A percentile compares a stretch with the other conserved stretches of the same genome.
Evolutionary conservation across 2,888 invertebrate genomes (phyloP).

Genomic region (Dorcus hopei): DNA sequence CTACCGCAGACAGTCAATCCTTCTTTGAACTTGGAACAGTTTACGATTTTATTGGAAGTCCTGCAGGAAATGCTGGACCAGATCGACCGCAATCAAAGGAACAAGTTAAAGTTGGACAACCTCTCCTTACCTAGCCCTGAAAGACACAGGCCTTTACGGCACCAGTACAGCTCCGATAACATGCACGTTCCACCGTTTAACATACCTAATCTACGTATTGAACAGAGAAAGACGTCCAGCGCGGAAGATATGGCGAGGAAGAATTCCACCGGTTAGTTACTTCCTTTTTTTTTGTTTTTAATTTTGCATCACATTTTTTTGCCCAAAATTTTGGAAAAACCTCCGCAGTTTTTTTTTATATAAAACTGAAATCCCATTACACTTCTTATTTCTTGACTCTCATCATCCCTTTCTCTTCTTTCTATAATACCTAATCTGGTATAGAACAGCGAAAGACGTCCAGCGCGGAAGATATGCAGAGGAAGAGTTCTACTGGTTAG

Average conservation of each 20-base stretch:
- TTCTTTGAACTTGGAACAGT: constrained; percentile 77
- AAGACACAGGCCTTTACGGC: constrained; percentile 69
- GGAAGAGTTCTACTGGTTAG: constrained; percentile 77
- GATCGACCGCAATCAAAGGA: constrained; percentile 83
- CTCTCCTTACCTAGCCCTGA: constrained; percentile 73
- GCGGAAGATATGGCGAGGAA: constrained; percentile 90
- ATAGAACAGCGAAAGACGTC: constrained; percentile 86
- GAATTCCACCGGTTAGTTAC: constrained; percentile 69
- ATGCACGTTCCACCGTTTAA: constrained; percentile 81
- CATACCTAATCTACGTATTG: constrained; percentile 83
- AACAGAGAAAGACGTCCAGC: constrained; percentile 84
- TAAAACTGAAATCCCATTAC: too few species aligned
- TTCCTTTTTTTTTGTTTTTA: constrained; percentile 9
- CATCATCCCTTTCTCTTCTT: too few species aligned
- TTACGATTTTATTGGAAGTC: constrained; percentile 74
- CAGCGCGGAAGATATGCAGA: constrained; percentile 87
- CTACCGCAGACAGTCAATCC: constrained; percentile 92
- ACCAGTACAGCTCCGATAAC: constrained; percentile 83
- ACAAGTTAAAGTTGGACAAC: constrained; percentile 84
- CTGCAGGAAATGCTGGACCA: constrained; percentile 90
- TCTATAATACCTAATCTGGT: constrained; percentile 35
- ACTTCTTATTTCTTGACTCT: too few species aligned
- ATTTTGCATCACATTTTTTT: background rate
- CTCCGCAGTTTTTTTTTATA: background rate
- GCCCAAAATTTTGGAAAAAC: too few species aligned